phyloP scores from a whole-genome alignment of 2,888 invertebrate genomes.

The Dryobotodes eremita region DNA sequence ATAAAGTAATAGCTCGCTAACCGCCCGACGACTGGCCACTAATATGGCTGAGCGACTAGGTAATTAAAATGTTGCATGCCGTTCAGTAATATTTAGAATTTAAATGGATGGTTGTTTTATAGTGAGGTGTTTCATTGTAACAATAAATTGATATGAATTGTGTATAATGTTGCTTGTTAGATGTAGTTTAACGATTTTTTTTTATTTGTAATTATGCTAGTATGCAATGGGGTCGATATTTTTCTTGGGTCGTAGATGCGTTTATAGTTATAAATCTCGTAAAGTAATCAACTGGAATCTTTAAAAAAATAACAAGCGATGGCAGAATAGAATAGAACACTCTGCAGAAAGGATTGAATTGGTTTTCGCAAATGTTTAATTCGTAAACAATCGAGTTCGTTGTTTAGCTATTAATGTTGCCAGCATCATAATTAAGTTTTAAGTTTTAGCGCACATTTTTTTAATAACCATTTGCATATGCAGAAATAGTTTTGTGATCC shows the following conservation, averaged over 20 bases:
- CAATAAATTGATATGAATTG: constrained; percentile 29
- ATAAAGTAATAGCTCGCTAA: constrained; percentile 41
- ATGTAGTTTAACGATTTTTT: neutral
- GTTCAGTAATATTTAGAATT: constrained; percentile 48
- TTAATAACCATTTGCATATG: neutral
- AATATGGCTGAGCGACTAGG: constrained; percentile 26
- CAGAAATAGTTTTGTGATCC: neutral
- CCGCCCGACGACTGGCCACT: constrained; percentile 31
- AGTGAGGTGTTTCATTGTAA: constrained; percentile 18
- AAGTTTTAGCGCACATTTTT: neutral
- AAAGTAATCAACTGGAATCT: neutral
- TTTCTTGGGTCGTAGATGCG: neutral
- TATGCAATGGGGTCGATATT: neutral
- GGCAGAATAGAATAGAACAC: too few species aligned
- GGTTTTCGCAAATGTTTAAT: neutral
- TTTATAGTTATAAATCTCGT: neutral
- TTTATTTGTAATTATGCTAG: neutral
- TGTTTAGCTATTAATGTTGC: neutral
- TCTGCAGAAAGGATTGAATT: neutral
- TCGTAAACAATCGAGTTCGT: neutral
- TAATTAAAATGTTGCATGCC: constrained; percentile 66
- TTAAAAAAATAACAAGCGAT: neutral
- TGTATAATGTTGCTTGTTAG: constrained; percentile 14
- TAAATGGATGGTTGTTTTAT: constrained; percentile 45
- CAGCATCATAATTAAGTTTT: neutral